Evolutionary conservation across 2,113 vertebrate species (phyloP).

Genomic region (Oceanodroma tethys): DNA sequence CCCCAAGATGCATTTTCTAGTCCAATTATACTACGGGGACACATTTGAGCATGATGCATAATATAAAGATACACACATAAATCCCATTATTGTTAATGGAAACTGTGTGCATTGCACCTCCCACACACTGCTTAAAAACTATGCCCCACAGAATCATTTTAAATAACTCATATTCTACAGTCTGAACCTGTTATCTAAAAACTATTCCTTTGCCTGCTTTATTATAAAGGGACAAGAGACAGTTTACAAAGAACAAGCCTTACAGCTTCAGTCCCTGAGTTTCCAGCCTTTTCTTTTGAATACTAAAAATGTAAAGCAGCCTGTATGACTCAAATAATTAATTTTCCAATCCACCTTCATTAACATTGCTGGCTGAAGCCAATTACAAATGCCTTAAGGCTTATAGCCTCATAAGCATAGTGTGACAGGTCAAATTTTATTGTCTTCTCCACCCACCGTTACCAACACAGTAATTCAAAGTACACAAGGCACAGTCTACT

Average conservation of each 20-base stretch:
- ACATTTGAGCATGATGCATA: not conserved
- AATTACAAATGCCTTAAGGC: conserved; percentile 29
- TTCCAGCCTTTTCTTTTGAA: conserved; percentile 9
- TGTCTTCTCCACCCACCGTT: conserved; percentile 42
- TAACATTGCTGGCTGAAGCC: conserved; percentile 22
- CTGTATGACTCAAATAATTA: conserved; percentile 28
- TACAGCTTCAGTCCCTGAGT: not conserved
- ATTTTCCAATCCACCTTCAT: conserved; percentile 34
- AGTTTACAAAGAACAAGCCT: not conserved
- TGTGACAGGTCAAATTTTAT: conserved; percentile 43
- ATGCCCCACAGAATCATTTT: not conserved
- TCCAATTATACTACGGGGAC: not conserved
- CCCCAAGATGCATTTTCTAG: not conserved
- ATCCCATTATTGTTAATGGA: not conserved
- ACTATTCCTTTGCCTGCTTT: not conserved
- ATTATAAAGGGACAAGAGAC: not conserved
- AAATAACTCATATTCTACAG: conserved; percentile 7
- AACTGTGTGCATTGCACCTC: not conserved
- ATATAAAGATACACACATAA: not conserved
- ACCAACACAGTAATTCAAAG: conserved; percentile 49
- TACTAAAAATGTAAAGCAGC: not conserved
- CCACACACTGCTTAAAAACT: not conserved
- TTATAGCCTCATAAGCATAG: conserved; percentile 11
- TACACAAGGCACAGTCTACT: not conserved
- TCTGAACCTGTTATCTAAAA: not conserved